Evolutionary conservation across 2,113 vertebrate genomes (phyloP).

Genomic region (Pterocles gutturalis): DNA sequence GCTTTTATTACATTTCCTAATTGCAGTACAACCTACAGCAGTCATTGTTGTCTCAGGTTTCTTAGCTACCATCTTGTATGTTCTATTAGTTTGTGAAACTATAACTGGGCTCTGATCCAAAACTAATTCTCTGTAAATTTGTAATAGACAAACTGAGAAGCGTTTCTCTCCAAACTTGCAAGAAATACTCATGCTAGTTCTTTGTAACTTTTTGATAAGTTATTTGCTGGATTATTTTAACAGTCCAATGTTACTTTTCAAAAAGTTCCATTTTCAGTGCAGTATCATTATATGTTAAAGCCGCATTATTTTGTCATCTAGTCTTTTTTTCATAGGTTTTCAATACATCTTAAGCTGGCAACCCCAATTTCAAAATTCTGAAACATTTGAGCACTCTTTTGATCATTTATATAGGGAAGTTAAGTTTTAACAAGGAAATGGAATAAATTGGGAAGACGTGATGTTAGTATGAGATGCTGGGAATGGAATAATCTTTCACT

Average conservation of each 20-base stretch:
- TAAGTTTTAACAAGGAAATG: neutral
- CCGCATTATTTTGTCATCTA: neutral
- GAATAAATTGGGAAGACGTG: neutral
- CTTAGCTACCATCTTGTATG: neutral
- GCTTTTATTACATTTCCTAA: slow-evolving; percentile 31
- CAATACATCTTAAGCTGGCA: neutral
- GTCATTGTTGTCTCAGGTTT: neutral
- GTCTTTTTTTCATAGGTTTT: neutral
- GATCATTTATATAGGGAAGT: neutral
- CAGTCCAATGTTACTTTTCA: neutral
- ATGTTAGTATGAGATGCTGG: neutral
- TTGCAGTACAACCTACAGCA: neutral
- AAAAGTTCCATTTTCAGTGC: neutral
- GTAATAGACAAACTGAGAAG: neutral
- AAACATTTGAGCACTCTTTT: neutral
- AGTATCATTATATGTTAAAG: neutral
- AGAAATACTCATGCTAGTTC: neutral
- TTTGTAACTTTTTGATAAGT: neutral
- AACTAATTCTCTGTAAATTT: neutral
- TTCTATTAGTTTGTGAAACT: neutral
- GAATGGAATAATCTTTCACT: neutral
- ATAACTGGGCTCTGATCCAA: neutral
- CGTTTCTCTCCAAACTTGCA: neutral
- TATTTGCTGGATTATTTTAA: neutral
- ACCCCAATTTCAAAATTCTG: neutral